phyloP scores from a whole-genome alignment of 1,140 invertebrate species.

The Alviniconcha marisindica region DNA sequence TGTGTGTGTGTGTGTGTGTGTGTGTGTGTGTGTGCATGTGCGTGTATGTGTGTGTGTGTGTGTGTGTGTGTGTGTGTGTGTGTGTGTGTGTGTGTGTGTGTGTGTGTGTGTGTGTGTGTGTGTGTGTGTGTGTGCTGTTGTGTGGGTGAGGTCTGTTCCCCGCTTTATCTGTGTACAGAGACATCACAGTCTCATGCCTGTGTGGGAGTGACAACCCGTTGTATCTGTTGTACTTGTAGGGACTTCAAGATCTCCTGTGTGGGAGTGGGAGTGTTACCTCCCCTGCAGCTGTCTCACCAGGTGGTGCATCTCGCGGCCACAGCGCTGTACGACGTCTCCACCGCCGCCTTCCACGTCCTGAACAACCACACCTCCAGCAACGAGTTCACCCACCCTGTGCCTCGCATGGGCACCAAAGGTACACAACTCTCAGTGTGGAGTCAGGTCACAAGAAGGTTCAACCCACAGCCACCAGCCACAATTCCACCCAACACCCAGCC shows the following conservation, averaged over 20 bases:
- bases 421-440: not conserved
- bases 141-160: too few species aligned
- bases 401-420: conserved; percentile 74
- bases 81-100: not conserved
- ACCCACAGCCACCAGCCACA: not conserved
- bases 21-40: not conserved
- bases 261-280: conserved; percentile 75
- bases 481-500: too few species aligned
- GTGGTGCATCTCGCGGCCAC: conserved; percentile 73
- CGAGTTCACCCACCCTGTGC: conserved; percentile 74
- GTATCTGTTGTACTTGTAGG: too few species aligned
- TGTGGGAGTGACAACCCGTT: too few species aligned
- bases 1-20: conserved; percentile 1
- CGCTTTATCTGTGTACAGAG: too few species aligned
- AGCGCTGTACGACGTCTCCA: conserved; percentile 70
- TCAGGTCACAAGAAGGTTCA: not conserved
- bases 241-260: conserved; percentile 73
- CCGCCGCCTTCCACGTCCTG: conserved; percentile 66
- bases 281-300: conserved; percentile 74
- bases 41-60: not conserved
- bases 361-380: conserved; percentile 74
- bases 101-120: not conserved
- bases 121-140: not conserved
- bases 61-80: not conserved
- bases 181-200: too few species aligned